phyloP scores from a whole-genome alignment of 2,113 vertebrate genomes.

The Felis catus region F.catus_Fca126_mat1.0 CM031418.1:53138501-53139000 shows the following conservation, averaged over 20 bases:
- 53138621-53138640: conserved; percentile 68
- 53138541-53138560: neutral
- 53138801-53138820: conserved; percentile 80
- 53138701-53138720: conserved; percentile 77
- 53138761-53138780: conserved; percentile 71
- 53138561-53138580: too few species aligned
- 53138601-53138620: neutral
- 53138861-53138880: conserved; percentile 67
- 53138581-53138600: too few species aligned
- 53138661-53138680: conserved; percentile 57
- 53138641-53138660: neutral
- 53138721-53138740: conserved; percentile 71
- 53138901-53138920: conserved; percentile 48
- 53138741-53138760: conserved; percentile 76
- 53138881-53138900: conserved; percentile 26
- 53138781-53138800: conserved; percentile 75
- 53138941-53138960: conserved; percentile 35
- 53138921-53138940: conserved; percentile 54
- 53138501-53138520: neutral
- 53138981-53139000: conserved; percentile 60
- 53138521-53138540: conserved; percentile 15
- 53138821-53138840: conserved; percentile 80
- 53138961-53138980: conserved; percentile 15
- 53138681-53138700: conserved; percentile 71
- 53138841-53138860: conserved; percentile 75